Percentiles rank a stretch among this genome's conserved stretches.
Evolutionary conservation across 2,113 vertebrate species (phyloP).

Genomic region (Patagioenas fasciata): DNA sequence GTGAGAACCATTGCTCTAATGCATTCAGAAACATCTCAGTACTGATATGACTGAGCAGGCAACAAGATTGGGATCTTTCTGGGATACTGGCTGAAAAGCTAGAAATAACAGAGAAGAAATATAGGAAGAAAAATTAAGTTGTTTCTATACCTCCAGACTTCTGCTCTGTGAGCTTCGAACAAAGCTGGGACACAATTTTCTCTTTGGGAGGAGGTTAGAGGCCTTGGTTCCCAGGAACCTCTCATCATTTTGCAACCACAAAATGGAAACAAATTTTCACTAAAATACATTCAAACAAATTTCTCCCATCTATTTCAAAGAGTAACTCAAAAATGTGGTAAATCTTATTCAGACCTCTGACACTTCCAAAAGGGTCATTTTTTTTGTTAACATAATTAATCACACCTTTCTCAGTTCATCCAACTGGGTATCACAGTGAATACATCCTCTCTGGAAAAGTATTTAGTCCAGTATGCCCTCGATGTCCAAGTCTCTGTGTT

Average conservation of each 20-base stretch:
- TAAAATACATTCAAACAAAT: background rate
- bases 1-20: background rate
- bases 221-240: background rate
- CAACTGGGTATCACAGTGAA: background rate
- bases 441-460: background rate
- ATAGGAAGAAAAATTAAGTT: background rate
- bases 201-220: background rate
- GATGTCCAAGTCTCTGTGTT: background rate
- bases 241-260: background rate
- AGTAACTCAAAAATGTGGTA: background rate
- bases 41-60: background rate
- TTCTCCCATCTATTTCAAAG: background rate
- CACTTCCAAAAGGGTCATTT: accelerated
- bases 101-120: background rate
- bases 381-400: background rate
- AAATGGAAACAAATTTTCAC: background rate
- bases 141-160: background rate
- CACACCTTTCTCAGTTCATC: background rate
- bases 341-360: background rate
- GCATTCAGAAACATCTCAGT: background rate
- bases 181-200: background rate
- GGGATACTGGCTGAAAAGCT: background rate
- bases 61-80: background rate
- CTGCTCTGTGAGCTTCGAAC: background rate
- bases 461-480: background rate